Evolutionary conservation across 2,888 invertebrate species (phyloP), one percentile per base, ranked within the genome.

Genomic region (Tanaodytes sp.): DNA sequence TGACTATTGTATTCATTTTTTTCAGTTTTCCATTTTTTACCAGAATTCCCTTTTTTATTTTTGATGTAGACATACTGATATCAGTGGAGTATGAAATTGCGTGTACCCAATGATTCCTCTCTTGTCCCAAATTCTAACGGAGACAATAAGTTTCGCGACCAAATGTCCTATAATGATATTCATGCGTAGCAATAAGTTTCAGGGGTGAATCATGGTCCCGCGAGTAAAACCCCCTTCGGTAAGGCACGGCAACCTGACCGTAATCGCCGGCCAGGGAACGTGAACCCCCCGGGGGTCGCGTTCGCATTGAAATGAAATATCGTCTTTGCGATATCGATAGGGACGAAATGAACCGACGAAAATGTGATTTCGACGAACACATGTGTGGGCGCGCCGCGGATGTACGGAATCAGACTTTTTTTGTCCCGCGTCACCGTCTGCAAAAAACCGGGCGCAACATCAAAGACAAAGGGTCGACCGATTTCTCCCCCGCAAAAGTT

Each of bases 251-350:
- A 61, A 69, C 71, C 55, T 54, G 61, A 33, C 20, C 19, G 71
- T 73, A 77, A 80, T 79, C 76, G 75, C 63, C 72, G 74, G 61
- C 75, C 65, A 49, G 77, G 79, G 79, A 78, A 59, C 46, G 33
- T 12, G 39, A 30, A 11, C 45, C 58, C 51, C 63, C 59, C 42
- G 19, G 63, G 63, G 59, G 49, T 55, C 40, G 39, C 57, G 31
- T 37, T 55, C 48, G 70, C 64, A 54, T 37, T 72, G 68, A 79
- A 79, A 81, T 80, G 81, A 81, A 81, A 81, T 81, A 80, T 81
- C 75, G 71, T 76, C 75, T 75, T 74, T 71, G 77, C 77, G 77
- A 77, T 76, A 79, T 77, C 75, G 77, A 79, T 75, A 75, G 76
- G 72, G 55, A 72, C 73, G 75, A 73, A 76, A 78, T 75, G 73